Percentiles rank a stretch among this genome's conserved stretches.
Evolutionary conservation across 2,113 vertebrate species (phyloP).

Genomic region (Emydocephalus ijimae): DNA sequence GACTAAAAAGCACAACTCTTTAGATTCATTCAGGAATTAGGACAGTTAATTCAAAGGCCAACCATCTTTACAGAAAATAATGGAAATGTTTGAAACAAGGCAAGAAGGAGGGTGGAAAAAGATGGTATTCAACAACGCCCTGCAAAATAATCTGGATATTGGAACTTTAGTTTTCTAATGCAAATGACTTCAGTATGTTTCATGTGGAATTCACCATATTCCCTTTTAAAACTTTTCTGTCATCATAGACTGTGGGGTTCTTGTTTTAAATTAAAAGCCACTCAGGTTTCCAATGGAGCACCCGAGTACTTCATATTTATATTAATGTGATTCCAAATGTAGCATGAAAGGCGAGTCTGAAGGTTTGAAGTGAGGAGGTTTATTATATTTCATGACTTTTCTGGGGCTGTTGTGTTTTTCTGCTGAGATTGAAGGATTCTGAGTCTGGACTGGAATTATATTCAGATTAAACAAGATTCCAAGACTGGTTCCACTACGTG

Average conservation of each 20-base stretch:
- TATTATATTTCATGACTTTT: neutral
- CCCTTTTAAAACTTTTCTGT: constrained; percentile 27
- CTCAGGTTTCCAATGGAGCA: constrained; percentile 18
- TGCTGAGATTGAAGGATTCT: constrained; percentile 15
- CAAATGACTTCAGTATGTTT: constrained; percentile 24
- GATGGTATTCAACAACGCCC: neutral
- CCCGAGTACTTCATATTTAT: constrained; percentile 3
- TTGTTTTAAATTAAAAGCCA: constrained; percentile 21
- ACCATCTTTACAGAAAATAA: neutral
- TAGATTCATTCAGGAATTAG: neutral
- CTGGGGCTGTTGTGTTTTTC: neutral
- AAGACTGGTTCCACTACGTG: constrained; percentile 52
- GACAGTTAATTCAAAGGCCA: neutral
- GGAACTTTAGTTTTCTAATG: constrained; percentile 23
- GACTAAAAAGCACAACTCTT: neutral
- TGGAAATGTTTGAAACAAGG: neutral
- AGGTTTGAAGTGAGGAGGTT: neutral
- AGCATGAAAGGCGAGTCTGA: constrained; percentile 6
- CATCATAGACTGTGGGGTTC: constrained; percentile 11
- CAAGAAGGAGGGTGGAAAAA: neutral
- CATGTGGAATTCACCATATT: constrained; percentile 1
- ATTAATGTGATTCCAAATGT: neutral
- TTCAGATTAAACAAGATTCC: constrained; percentile 41
- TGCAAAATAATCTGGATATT: constrained; percentile 18
- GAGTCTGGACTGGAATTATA: constrained; percentile 38